A percentile compares a stretch with the other conserved stretches of the same genome.
These are phyloP conservation scores for Tylochromis polylepis DNA, from an alignment of 2,113 vertebrate species.

Conservation along the genomic window DNA sequence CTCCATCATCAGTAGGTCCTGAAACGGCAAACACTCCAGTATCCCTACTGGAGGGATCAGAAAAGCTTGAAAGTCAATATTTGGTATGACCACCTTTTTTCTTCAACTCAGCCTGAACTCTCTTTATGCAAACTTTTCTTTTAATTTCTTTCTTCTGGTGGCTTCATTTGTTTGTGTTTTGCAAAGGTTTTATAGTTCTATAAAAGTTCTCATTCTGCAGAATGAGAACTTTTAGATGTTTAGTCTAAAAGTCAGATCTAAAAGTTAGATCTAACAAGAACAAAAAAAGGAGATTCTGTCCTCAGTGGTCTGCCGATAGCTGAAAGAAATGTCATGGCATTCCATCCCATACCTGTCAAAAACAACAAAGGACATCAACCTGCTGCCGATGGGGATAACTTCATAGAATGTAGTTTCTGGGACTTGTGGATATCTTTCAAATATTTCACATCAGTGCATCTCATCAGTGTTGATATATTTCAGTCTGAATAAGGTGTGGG, in stretches of 20 bases:
- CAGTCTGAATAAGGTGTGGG: rapidly evolving
- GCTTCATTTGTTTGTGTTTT: not conserved
- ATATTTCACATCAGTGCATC: not conserved
- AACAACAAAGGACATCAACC: not conserved
- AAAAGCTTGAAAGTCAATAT: not conserved
- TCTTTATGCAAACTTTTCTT: no score
- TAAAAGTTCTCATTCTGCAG: not conserved
- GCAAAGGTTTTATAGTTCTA: rapidly evolving
- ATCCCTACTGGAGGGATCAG: not conserved
- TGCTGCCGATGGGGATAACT: not conserved
- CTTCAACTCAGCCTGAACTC: not conserved
- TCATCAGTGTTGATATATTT: not conserved
- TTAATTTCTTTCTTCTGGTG: not conserved
- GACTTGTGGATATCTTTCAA: not conserved
- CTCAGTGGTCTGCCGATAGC: not conserved
- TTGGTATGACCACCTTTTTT: not conserved
- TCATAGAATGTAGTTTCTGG: not conserved
- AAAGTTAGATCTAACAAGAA: no score
- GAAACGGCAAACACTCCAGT: not conserved
- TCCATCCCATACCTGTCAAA: no score
- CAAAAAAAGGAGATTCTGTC: not conserved
- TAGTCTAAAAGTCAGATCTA: no score
- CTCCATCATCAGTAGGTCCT: not conserved
- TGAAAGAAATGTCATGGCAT: not conserved
- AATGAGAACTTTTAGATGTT: no score